Evolutionary conservation across 2,113 vertebrate species (phyloP).

Genomic region (Caranx ignobilis): DNA sequence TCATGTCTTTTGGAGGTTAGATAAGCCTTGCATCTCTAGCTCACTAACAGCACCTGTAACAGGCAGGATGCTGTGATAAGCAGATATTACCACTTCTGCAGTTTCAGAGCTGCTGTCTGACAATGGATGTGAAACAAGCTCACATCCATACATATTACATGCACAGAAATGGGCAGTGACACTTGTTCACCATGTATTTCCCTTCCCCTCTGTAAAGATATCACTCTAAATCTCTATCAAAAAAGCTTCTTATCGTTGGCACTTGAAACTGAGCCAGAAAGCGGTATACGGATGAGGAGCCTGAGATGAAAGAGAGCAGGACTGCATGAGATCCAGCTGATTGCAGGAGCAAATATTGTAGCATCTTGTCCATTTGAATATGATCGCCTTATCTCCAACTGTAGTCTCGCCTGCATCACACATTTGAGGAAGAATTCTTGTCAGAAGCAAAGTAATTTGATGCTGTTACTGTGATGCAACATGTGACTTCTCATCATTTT

Average conservation of each 20-base stretch:
- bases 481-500: background rate
- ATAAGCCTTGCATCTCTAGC: conserved; percentile 62
- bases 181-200: conserved; percentile 23
- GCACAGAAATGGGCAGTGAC: conserved; percentile 12
- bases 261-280: conserved; percentile 42
- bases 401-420: background rate
- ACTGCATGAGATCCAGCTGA: conserved; percentile 33
- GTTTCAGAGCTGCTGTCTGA: conserved; percentile 45
- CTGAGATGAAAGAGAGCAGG: conserved; percentile 42
- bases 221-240: conserved; percentile 34
- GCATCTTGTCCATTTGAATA: conserved; percentile 17
- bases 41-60: conserved; percentile 59
- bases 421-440: background rate
- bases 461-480: background rate
- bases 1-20: conserved; percentile 60
- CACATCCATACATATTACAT: conserved; percentile 25
- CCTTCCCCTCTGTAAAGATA: conserved; percentile 31
- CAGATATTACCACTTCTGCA: conserved; percentile 60
- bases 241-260: conserved; percentile 42
- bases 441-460: background rate
- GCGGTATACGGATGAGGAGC: conserved; percentile 40
- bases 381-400: conserved; percentile 28
- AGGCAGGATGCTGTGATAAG: conserved; percentile 60
- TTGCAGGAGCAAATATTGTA: conserved; percentile 21
- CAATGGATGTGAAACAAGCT: conserved; percentile 34